phyloP scores from a whole-genome alignment of 1,140 invertebrate species.

The Pogonus chalceus region DNA sequence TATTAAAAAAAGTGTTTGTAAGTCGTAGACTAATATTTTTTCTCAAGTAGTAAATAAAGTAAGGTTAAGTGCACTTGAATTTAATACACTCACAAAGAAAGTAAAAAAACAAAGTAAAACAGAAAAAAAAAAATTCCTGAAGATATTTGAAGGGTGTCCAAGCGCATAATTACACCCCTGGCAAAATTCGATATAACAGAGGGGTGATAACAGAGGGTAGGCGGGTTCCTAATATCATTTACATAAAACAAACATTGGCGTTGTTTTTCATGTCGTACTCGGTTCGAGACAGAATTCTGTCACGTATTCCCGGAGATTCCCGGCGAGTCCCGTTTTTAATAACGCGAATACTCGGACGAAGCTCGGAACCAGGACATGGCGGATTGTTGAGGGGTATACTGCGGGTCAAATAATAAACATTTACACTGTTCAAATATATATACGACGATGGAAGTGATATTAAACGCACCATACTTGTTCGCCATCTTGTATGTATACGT shows the following conservation, averaged over 20 bases:
- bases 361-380: background rate
- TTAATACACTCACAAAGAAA: too few species aligned
- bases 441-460: background rate
- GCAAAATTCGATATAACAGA: too few species aligned
- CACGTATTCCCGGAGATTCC: conserved; percentile 3
- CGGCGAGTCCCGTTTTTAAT: conserved; percentile 3
- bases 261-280: conserved; percentile 1
- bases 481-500: background rate
- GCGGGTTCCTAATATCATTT: background rate
- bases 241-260: conserved; percentile 7
- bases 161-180: too few species aligned
- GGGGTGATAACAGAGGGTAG: too few species aligned
- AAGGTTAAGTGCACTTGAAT: too few species aligned
- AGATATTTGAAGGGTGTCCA: too few species aligned
- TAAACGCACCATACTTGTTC: too few species aligned
- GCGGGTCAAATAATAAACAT: conserved; percentile 1
- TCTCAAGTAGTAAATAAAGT: too few species aligned
- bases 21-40: too few species aligned
- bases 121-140: too few species aligned
- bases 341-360: background rate
- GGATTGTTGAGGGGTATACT: background rate
- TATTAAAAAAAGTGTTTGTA: too few species aligned
- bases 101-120: too few species aligned
- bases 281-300: conserved; percentile 2
- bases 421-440: conserved; percentile 5